Percentiles rank a stretch among this genome's conserved stretches.
Evolutionary conservation across 92 coral and sea anemone species (phyloP).

Genomic region (Umimayanthus kanabou): DNA sequence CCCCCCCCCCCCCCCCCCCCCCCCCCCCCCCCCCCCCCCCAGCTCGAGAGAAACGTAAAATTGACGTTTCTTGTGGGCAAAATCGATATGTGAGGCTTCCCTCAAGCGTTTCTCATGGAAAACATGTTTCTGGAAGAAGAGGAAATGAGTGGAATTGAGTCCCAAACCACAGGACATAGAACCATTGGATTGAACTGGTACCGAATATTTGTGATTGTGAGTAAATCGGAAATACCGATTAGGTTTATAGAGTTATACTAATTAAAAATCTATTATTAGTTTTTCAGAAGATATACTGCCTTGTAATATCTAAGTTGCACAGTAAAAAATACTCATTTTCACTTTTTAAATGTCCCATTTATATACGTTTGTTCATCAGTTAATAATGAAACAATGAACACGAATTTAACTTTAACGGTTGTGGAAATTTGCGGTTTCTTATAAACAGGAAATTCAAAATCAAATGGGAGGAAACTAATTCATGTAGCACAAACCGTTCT

Average conservation of each 20-base stretch:
- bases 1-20: too few relatives aligned
- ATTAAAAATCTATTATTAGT: too few relatives aligned
- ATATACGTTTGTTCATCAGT: not conserved
- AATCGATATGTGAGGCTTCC: too few relatives aligned
- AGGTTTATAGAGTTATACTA: too few relatives aligned
- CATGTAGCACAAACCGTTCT: not conserved
- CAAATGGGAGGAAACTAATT: not conserved
- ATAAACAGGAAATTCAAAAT: not conserved
- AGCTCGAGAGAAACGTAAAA: too few relatives aligned
- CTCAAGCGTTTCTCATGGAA: too few relatives aligned
- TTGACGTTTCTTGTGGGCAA: too few relatives aligned
- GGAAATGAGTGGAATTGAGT: not conserved
- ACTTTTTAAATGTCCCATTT: not conserved
- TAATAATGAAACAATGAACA: not conserved
- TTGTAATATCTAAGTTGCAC: not conserved
- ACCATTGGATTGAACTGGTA: not conserved
- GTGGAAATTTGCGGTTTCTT: conserved; percentile 17
- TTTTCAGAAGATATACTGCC: not conserved
- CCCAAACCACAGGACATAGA: not conserved
- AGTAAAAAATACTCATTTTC: not conserved
- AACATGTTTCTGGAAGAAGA: not conserved
- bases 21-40: too few relatives aligned
- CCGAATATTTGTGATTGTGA: not conserved
- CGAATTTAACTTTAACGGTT: not conserved
- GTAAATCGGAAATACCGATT: not conserved